These are phyloP conservation scores for Galeopsomyia nigrocyanea DNA, from an alignment of 2,888 invertebrate genomes.

Conservation along the genomic window DNA sequence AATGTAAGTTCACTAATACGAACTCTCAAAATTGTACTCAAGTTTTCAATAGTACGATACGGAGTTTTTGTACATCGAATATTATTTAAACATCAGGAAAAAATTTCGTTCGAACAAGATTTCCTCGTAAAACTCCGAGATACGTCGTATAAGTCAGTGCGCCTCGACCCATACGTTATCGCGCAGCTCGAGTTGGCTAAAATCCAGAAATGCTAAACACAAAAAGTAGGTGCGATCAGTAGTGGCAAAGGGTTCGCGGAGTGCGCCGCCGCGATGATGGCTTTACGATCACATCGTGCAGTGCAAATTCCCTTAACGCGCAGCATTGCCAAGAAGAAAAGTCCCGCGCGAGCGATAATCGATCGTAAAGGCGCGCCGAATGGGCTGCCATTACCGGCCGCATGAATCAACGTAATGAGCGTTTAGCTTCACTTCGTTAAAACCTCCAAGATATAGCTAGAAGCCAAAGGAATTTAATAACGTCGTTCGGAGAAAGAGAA, in stretches of 20 bases:
- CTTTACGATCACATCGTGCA: slow-evolving; percentile 53
- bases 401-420: slow-evolving; percentile 52
- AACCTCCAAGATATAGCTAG: not conserved
- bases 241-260: slow-evolving; percentile 33
- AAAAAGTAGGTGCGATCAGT: slow-evolving; percentile 60
- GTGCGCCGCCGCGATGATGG: not conserved
- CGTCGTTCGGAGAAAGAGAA: slow-evolving; percentile 5
- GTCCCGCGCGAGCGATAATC: slow-evolving; percentile 61
- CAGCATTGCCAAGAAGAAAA: slow-evolving; percentile 47
- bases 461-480: slow-evolving; percentile 30
- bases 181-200: slow-evolving; percentile 23
- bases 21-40: no score
- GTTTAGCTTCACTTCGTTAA: slow-evolving; percentile 46
- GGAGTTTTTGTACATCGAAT: no score
- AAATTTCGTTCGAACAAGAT: no score
- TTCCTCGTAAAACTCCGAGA: no score
- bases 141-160: not conserved
- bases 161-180: not conserved
- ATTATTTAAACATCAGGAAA: no score
- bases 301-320: slow-evolving; percentile 63
- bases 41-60: no score
- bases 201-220: slow-evolving; percentile 45
- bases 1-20: no score
- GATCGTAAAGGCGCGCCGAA: slow-evolving; percentile 63
- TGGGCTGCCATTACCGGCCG: slow-evolving; percentile 51